These are phyloP conservation scores for Salpingus planirostris DNA, from an alignment of 2,888 invertebrate genomes.

Conservation along the genomic window DNA sequence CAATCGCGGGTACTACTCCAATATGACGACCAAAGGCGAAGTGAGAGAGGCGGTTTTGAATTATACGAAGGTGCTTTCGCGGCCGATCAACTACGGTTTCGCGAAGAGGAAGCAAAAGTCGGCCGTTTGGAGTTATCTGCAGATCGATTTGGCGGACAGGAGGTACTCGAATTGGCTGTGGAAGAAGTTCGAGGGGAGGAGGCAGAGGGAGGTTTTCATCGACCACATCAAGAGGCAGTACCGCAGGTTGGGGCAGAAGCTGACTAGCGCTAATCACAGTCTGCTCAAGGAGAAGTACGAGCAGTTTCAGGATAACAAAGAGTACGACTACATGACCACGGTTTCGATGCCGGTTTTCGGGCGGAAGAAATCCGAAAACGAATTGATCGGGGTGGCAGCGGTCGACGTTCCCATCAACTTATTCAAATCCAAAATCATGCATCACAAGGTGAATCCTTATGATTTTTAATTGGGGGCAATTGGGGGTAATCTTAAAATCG, in stretches of 20 bases:
- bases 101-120: slow-evolving; percentile 38
- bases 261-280: slow-evolving; percentile 24
- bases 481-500: slow-evolving; percentile 3
- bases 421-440: slow-evolving; percentile 77
- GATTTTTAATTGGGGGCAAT: too few relatives aligned
- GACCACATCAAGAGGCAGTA: slow-evolving; percentile 49
- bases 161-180: slow-evolving; percentile 85
- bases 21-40: slow-evolving; percentile 89
- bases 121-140: slow-evolving; percentile 92
- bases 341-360: slow-evolving; percentile 91
- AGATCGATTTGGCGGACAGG: slow-evolving; percentile 87
- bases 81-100: slow-evolving; percentile 71
- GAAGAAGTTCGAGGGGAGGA: slow-evolving; percentile 73
- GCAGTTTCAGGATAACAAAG: slow-evolving; percentile 24
- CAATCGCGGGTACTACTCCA: slow-evolving; percentile 91
- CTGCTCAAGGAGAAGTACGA: too few relatives aligned
- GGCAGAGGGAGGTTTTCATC: slow-evolving; percentile 67
- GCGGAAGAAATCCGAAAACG: slow-evolving; percentile 54
- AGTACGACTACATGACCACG: slow-evolving; percentile 78
- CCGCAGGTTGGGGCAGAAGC: slow-evolving; percentile 18
- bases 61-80: slow-evolving; percentile 92
- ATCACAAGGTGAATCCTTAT: slow-evolving; percentile 58
- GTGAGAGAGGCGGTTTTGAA: slow-evolving; percentile 90
- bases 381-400: slow-evolving; percentile 91
- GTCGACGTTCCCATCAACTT: slow-evolving; percentile 90